A percentile compares a stretch with the other conserved stretches of the same genome.
Conservation (phyloP, 2,113 vertebrate genomes). For the Labeo rohita region DNA sequence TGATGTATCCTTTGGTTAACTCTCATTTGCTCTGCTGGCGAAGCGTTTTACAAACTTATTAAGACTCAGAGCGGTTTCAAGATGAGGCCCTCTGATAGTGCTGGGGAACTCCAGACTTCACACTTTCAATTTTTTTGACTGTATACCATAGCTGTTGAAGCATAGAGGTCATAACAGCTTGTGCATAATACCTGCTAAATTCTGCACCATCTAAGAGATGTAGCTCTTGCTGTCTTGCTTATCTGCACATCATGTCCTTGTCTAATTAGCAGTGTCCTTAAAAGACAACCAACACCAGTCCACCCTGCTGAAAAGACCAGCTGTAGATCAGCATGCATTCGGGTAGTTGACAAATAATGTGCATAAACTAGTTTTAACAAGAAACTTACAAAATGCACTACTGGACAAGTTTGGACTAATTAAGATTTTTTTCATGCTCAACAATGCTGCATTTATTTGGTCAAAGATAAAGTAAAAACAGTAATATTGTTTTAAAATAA, state of each 20-base stretch:
- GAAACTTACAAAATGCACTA: background rate
- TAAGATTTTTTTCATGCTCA: too few species aligned
- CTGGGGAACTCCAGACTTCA: slow-evolving; percentile 21
- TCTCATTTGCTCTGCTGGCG: background rate
- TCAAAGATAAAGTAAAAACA: background rate
- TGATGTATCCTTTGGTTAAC: background rate
- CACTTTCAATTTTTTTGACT: background rate
- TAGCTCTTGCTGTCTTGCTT: background rate
- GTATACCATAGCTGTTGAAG: background rate
- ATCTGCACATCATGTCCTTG: background rate
- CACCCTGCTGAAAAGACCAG: slow-evolving; percentile 1
- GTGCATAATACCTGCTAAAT: background rate
- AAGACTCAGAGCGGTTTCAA: background rate
- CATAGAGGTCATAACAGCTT: background rate
- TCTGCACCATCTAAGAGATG: background rate
- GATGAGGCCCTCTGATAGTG: slow-evolving; percentile 12
- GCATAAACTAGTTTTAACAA: background rate
- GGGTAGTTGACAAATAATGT: background rate
- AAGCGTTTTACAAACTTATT: background rate
- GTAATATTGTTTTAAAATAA: too few species aligned
- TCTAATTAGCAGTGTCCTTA: background rate
- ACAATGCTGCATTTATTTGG: background rate
- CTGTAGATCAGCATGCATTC: background rate
- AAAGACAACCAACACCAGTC: background rate
- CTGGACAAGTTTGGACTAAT: background rate